Evolutionary conservation across 1,140 invertebrate genomes (phyloP), one percentile per base, ranked within the genome.

Genomic region (Ceratina japonica): DNA sequence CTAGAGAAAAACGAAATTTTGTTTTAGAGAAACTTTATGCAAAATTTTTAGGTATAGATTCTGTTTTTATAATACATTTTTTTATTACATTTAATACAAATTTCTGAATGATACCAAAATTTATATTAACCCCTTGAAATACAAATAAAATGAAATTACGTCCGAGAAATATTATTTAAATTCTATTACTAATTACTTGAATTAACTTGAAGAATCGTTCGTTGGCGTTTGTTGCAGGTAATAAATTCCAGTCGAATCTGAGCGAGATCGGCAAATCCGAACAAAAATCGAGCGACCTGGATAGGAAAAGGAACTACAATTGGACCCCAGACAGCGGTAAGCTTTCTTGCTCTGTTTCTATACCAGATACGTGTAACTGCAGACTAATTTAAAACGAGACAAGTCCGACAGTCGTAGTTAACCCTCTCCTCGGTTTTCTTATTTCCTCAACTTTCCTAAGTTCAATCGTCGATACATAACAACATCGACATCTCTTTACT

Each of bases 261-360:
- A 95, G 95, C 87, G 95, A 95, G 89, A 94, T 95, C 82, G 95
- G 94, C 82, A 95, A 95, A 91, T 95, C 94, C 52, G 94, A 95
- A 89, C 95, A 95, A 88, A 95, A 95, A 91, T 95, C 94, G 12
- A 87, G 81, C 58, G 88, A 90, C 24, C 68, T 82, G 44, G 88
- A 92, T 66, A 89, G 90, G 65, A 91, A 91, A 81, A 87, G 85
- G 73, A 91, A 89, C 73, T 89, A 86, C 82, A 87, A 91, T 61
- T 92, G 89, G 90, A 66, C 87, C 37, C 74, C 89, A 27, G 79
- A 80, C 62, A 90, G 88, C 58, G 89, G 92, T 92, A 88, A 91
- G 84, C 79, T 69, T 61, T 66, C 51, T 79, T 72, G 52, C 37
- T 44, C 37, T 44, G 37, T 44, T 44, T 44, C 37, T 44, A 44